phyloP scores from a whole-genome alignment of 2,113 vertebrate species.

The Monarcha castaneiventris region DNA sequence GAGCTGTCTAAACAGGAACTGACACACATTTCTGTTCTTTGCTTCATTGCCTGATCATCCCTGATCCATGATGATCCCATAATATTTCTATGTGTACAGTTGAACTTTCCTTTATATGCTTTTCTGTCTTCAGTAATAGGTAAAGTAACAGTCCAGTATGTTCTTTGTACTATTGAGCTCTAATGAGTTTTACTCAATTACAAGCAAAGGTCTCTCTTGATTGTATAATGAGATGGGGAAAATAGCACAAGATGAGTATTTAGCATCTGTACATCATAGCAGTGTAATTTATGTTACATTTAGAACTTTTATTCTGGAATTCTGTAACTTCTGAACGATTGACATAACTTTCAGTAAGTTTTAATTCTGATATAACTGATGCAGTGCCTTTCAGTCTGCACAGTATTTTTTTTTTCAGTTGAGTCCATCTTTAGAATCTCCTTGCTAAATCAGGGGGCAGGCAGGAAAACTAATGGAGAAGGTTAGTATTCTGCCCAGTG shows the following conservation, averaged over 20 bases:
- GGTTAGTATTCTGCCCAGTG: neutral
- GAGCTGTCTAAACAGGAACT: neutral
- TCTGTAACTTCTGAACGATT: neutral
- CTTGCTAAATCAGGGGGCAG: neutral
- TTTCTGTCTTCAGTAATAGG: neutral
- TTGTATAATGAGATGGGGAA: neutral
- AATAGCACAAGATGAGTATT: neutral
- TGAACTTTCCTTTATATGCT: neutral
- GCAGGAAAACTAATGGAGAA: neutral
- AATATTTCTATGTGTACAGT: neutral
- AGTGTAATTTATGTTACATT: neutral
- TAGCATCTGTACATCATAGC: neutral
- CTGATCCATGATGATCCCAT: neutral
- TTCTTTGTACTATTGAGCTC: neutral
- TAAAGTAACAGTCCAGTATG: neutral
- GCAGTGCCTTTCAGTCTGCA: neutral
- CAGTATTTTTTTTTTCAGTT: neutral
- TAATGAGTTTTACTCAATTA: neutral
- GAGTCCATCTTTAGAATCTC: neutral
- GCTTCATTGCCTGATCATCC: neutral
- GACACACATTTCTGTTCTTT: neutral
- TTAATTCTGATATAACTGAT: neutral
- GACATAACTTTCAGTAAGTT: neutral
- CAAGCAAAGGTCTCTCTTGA: neutral
- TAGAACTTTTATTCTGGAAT: neutral